These are phyloP conservation scores for Trogon surrucura DNA, from an alignment of 2,113 vertebrate species.

Conservation along the genomic window DNA sequence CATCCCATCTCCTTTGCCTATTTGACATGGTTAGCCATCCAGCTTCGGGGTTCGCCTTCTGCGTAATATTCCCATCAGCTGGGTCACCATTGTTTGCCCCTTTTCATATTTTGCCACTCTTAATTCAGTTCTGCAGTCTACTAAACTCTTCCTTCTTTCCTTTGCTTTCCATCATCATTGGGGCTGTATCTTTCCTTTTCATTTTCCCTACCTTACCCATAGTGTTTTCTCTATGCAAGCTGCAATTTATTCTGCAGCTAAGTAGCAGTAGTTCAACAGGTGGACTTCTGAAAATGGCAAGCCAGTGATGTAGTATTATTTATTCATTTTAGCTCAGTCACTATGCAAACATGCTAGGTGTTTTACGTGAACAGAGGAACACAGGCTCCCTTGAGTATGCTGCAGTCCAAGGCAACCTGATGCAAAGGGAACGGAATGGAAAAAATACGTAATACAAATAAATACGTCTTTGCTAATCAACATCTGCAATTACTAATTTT, in stretches of 20 bases:
- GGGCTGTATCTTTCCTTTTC: rapidly evolving
- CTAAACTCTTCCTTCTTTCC: neutral
- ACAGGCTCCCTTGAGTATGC: neutral
- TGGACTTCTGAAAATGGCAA: neutral
- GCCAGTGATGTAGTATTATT: neutral
- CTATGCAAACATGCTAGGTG: neutral
- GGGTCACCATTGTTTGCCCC: neutral
- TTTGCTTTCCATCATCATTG: neutral
- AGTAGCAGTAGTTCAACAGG: neutral
- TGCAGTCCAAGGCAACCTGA: neutral
- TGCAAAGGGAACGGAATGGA: neutral
- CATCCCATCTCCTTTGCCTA: neutral
- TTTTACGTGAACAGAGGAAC: neutral
- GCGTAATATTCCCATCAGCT: neutral
- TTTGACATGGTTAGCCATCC: rapidly evolving
- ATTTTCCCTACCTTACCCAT: neutral
- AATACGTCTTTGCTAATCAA: neutral
- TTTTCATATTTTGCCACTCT: neutral
- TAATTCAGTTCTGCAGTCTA: neutral
- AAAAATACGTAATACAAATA: neutral
- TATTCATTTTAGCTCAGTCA: neutral
- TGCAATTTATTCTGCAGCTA: neutral
- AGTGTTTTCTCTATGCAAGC: neutral
- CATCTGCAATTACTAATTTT: neutral
- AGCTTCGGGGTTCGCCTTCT: neutral